These are phyloP conservation scores for Phyllotis vaccarum DNA, from an alignment of 2,797 vertebrate species.

Conservation along the genomic window DNA sequence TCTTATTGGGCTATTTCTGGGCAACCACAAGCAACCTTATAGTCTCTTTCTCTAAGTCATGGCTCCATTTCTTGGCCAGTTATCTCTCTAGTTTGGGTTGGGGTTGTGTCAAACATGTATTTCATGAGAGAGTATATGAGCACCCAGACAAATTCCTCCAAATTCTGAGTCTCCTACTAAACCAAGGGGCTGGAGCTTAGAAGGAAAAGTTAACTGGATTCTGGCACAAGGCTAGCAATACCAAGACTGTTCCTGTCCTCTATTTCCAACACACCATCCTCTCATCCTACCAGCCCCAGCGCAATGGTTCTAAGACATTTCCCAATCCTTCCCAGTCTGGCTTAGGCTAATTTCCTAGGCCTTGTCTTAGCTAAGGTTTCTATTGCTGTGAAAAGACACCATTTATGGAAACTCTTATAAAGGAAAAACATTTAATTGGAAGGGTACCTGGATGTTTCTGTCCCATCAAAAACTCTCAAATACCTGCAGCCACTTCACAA, in stretches of 20 bases:
- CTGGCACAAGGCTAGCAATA: background rate
- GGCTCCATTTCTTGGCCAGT: background rate
- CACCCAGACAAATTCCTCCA: background rate
- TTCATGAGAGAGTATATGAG: background rate
- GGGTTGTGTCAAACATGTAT: background rate
- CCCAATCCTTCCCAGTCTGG: background rate
- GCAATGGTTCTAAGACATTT: background rate
- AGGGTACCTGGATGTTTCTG: no score
- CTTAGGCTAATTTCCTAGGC: background rate
- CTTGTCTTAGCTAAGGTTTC: background rate
- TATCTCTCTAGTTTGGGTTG: background rate
- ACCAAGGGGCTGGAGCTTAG: background rate
- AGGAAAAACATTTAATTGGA: background rate
- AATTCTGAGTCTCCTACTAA: background rate
- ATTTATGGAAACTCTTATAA: background rate
- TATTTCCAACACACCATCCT: background rate
- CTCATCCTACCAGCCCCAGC: background rate
- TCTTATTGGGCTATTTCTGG: background rate
- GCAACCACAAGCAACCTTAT: background rate
- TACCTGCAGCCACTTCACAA: no score
- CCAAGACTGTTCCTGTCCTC: background rate
- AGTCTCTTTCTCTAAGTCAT: background rate
- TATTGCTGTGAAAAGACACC: background rate
- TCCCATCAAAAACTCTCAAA: no score
- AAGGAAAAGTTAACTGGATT: background rate